Evolutionary conservation across 2,797 vertebrate species (phyloP).

Genomic region (Sarcophilus harrisii): DNA sequence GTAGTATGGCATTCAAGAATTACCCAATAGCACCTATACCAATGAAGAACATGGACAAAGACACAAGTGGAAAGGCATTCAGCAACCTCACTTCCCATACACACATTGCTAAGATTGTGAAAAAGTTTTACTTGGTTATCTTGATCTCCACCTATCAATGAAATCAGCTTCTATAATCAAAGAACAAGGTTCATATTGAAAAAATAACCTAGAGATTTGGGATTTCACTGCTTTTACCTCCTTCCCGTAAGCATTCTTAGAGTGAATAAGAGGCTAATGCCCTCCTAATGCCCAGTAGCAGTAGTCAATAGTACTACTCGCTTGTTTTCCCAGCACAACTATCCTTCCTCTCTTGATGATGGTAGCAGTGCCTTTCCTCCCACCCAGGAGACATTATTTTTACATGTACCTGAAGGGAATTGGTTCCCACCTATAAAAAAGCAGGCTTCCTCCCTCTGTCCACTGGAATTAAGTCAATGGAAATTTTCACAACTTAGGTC

Average conservation of each 20-base stretch:
- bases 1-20: not conserved
- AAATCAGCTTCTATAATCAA: not conserved
- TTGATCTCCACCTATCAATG: no score
- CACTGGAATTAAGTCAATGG: not conserved
- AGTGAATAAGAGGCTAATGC: not conserved
- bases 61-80: not conserved
- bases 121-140: not conserved
- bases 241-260: not conserved
- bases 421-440: not conserved
- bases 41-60: not conserved
- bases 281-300: not conserved
- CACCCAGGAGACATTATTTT: not conserved
- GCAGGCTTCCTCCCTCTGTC: not conserved
- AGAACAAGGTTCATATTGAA: not conserved
- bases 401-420: not conserved
- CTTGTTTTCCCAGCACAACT: not conserved
- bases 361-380: not conserved
- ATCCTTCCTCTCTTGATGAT: not conserved
- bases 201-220: not conserved
- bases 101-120: not conserved
- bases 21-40: not conserved
- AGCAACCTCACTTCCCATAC: not conserved
- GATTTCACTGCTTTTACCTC: not conserved
- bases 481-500: not conserved
- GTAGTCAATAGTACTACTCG: not conserved